Base-by-base conservation (phyloP, 2,888 invertebrate species). In the Liodrosophila aerea region DNA sequence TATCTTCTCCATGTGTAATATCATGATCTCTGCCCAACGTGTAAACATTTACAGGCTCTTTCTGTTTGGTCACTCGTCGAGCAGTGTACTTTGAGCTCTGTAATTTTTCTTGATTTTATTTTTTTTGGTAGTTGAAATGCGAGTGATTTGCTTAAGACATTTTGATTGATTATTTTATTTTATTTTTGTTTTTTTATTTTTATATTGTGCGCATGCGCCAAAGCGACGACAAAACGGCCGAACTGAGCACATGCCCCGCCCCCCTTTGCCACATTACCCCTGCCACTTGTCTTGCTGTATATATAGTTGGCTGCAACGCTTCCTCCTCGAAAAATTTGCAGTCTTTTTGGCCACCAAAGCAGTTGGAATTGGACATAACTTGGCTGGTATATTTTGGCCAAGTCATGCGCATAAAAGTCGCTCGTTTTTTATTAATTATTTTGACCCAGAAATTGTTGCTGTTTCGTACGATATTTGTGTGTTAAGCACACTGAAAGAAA, bases 101-200 rank as follows among this genome's bases (percentile, higher is more conserved):
- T 61, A 73, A 64, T 64, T 73, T 69, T 72, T 64, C 53, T 37
- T 51, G 29, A 46, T 43, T 40, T 41, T 29, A 16, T 31, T 29
- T 54, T 68, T 61, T 64, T 69, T 68, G 82, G 82, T 74, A 81
- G 77, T 85, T 85, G 85, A 71, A 76, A 61, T 66, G 65, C 76
- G 77, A 84, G 82, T 86, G 82, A 82, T 82, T 82, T 82, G 82
- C 84, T 82, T 71, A 66, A 84, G 82, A 85, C 82, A 81, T 81
- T 86, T 82, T 82, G 86, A 82, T 82, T 82, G 86, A 82, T 82
- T 86, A 84, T 86, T 84, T 73, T 22, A 22, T 22, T 22, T 51
- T 37, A 13, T 50, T 30, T 43, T 34, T 34, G 11, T 13, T 41
- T 47, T 29, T 39, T 57, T 36, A 58, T 27, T 46, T 63, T 22